These are phyloP conservation scores for Columbina picui DNA, from an alignment of 2,113 vertebrate species.

Conservation along the genomic window DNA sequence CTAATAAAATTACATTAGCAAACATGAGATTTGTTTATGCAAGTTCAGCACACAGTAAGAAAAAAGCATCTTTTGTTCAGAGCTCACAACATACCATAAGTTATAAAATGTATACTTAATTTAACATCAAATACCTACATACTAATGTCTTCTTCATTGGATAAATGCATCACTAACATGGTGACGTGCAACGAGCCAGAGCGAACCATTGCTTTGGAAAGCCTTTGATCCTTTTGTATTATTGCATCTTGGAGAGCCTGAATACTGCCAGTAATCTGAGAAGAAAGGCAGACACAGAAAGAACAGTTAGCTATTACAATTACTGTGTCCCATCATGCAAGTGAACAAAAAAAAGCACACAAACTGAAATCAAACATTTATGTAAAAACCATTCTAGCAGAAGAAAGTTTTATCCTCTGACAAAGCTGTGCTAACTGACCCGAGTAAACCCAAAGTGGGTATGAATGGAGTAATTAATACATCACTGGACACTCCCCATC, in stretches of 20 bases:
- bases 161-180: constrained; percentile 88
- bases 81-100: neutral
- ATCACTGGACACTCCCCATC: neutral
- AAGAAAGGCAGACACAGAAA: neutral
- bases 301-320: constrained; percentile 13
- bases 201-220: constrained; percentile 85
- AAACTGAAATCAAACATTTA: neutral
- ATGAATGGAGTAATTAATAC: neutral
- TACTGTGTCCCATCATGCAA: constrained; percentile 7
- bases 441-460: neutral
- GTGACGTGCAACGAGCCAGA: constrained; percentile 89
- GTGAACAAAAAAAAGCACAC: neutral
- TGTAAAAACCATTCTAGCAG: neutral
- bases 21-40: neutral
- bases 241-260: constrained; percentile 82
- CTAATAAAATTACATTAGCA: neutral
- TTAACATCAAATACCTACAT: constrained; percentile 78
- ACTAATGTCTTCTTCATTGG: constrained; percentile 85
- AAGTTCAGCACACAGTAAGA: neutral
- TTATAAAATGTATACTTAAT: neutral
- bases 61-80: neutral
- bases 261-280: constrained; percentile 84
- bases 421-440: neutral
- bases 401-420: neutral
- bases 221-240: constrained; percentile 82